Conservation (phyloP, 2,888 invertebrate genomes). For the Drosophila recens region DNA sequence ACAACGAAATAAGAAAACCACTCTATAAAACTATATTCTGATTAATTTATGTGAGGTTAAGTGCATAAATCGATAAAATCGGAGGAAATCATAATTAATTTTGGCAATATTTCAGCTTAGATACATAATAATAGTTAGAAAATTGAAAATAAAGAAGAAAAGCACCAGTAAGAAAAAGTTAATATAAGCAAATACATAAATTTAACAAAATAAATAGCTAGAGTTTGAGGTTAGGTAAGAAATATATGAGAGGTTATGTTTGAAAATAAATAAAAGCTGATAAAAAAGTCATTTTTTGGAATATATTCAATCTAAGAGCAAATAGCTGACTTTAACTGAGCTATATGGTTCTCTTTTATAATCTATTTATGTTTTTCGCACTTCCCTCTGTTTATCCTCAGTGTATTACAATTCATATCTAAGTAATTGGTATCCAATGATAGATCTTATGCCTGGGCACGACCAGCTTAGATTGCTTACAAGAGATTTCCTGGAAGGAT, state of each 20-base stretch:
- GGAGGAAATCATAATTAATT: neutral
- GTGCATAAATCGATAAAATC: neutral
- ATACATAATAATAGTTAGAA: too few relatives aligned
- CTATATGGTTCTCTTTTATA: neutral
- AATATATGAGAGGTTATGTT: too few relatives aligned
- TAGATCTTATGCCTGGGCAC: conserved; percentile 51
- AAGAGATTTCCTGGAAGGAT: conserved; percentile 49
- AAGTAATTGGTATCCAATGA: conserved; percentile 57
- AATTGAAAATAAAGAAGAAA: too few relatives aligned
- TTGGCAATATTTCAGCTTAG: too few relatives aligned
- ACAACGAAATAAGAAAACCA: too few relatives aligned
- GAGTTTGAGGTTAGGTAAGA: too few relatives aligned
- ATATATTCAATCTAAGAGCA: too few relatives aligned
- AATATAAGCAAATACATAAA: too few relatives aligned
- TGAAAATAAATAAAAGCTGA: neutral
- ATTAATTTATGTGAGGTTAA: neutral
- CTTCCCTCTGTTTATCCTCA: conserved; percentile 15
- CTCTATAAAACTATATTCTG: too few relatives aligned
- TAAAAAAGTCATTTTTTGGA: too few relatives aligned
- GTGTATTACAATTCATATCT: conserved; percentile 34
- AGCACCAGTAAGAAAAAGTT: too few relatives aligned
- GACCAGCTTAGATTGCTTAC: conserved; percentile 40
- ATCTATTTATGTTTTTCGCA: neutral
- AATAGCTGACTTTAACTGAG: neutral
- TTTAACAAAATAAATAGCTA: too few relatives aligned